Conservation (phyloP, 2,113 vertebrate species). For the Pipra filicauda region DNA sequence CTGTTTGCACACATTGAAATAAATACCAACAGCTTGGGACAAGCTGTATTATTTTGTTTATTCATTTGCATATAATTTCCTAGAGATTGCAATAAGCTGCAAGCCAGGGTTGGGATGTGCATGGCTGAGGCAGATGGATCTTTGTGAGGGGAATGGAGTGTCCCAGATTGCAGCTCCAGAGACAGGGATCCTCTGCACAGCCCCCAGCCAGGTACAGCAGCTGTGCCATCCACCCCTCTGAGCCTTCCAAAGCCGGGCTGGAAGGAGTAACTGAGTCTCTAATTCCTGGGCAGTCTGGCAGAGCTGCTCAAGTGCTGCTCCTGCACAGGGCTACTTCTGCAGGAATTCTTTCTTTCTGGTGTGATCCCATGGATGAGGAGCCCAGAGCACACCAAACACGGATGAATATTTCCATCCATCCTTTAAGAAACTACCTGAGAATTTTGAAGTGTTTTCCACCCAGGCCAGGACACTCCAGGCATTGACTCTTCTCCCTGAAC, state of each 20-base stretch:
- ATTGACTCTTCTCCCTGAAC: too few species aligned
- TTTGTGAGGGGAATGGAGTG: background rate
- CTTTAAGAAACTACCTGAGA: background rate
- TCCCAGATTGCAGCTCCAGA: background rate
- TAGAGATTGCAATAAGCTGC: background rate
- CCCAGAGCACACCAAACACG: too few species aligned
- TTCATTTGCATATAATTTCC: background rate
- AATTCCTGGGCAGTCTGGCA: background rate
- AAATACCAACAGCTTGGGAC: background rate
- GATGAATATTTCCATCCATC: background rate
- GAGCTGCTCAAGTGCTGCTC: background rate
- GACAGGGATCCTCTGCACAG: background rate
- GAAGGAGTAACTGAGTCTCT: background rate
- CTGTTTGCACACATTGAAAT: background rate
- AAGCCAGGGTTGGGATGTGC: background rate
- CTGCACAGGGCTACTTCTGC: background rate
- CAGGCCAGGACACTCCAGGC: background rate
- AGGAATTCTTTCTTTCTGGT: background rate
- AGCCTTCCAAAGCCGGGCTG: background rate
- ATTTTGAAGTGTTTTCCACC: background rate
- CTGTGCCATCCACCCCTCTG: background rate
- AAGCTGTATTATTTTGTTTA: background rate
- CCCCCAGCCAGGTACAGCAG: background rate
- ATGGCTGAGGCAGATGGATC: background rate
- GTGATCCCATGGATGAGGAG: background rate